Percentiles rank a stretch among this genome's conserved stretches.
These are phyloP conservation scores for Bucorvus abyssinicus DNA, from an alignment of 2,797 vertebrate species.

Conservation along the genomic window DNA sequence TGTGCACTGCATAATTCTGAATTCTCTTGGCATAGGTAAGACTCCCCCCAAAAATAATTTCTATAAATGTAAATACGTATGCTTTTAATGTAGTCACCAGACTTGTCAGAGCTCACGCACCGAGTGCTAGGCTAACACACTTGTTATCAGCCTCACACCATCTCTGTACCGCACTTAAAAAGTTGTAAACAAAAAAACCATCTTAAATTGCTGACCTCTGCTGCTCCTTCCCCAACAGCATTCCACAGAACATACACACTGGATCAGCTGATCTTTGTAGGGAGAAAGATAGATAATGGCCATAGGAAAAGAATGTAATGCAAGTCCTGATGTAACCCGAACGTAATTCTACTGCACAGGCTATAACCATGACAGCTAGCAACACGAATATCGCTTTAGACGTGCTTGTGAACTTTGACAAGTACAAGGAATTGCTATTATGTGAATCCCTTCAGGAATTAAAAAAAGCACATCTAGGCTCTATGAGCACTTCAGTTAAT, in stretches of 20 bases:
- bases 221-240: not conserved
- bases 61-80: not conserved
- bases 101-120: not conserved
- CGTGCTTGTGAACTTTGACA: not conserved
- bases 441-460: not conserved
- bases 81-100: not conserved
- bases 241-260: not conserved
- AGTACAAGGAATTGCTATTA: conserved; percentile 43
- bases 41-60: not conserved
- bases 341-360: not conserved
- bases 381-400: not conserved
- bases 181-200: not conserved
- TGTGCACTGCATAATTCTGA: not conserved
- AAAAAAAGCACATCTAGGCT: not conserved
- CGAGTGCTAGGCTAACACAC: not conserved
- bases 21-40: not conserved
- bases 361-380: not conserved
- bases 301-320: not conserved
- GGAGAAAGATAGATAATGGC: not conserved
- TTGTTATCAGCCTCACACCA: not conserved
- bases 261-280: not conserved
- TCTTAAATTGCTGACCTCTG: not conserved
- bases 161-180: not conserved
- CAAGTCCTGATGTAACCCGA: not conserved
- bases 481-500: not conserved